Evolutionary conservation across 2,888 invertebrate species (phyloP), one percentile per base, ranked within the genome.

Genomic region (Rhagium mordax): DNA sequence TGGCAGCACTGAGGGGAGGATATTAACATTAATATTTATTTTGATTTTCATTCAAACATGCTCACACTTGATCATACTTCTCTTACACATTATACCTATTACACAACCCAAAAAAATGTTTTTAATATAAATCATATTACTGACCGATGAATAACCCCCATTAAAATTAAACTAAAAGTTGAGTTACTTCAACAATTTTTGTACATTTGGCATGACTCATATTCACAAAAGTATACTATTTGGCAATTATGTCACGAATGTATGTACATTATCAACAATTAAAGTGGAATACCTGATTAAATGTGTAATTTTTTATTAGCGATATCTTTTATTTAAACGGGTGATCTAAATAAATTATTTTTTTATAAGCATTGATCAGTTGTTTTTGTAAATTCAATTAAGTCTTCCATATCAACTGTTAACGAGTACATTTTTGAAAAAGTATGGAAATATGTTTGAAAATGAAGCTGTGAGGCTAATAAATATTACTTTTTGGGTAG

Each of bases 1-100:
- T 72, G 72, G 71, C 70, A 68, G 67, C 59, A 59, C 55, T 64
- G 62, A 62, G 47, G 47, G 15, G 70, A 65, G 20, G 48, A 60
- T 29, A 55, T 66, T 53, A 51, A 47, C 29, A 47, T 60, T 53
- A 49, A 62, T 49, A 18, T 70, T 51, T 18, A 4, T 20, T 51
- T 16, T 13, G 18, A 18, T 18, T 18, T 33, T 68, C 27, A 70
- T 68, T 68, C 24, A 67, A 13, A 66, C 74, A 72, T 73, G 73
- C 72, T 55, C 70, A 57, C 60, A 71, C 48, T 65, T 47, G 15
- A 70, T 60, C 15, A 53, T 59, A 68, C 51, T 53, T 13, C 55
- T 62, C 51, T 18, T 29, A 60, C 8, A 57, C 27, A 13, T 4
- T n/a, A 13, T 41, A 41, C 41, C 4, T 41, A n/a, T 60, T 60